Percentiles rank a stretch among this genome's conserved stretches.
These are phyloP conservation scores for Plagodis dolabraria DNA, from an alignment of 2,888 invertebrate species.

Conservation along the genomic window DNA sequence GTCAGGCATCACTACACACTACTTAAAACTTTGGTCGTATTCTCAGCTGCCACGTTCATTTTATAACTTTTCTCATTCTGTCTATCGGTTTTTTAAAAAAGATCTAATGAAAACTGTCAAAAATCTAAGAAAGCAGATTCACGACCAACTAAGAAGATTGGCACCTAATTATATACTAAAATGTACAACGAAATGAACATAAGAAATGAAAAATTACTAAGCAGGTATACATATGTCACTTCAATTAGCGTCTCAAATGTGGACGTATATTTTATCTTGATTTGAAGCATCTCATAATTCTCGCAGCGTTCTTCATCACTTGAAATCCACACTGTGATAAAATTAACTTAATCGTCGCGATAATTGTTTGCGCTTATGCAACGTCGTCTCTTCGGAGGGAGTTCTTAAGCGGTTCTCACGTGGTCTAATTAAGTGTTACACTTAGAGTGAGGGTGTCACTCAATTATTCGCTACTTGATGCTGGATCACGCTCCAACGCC, in stretches of 20 bases:
- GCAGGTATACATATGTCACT: too few species aligned
- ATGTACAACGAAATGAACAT: too few species aligned
- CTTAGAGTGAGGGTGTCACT: slow-evolving; percentile 69
- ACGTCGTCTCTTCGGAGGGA: slow-evolving; percentile 53
- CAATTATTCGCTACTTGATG: slow-evolving; percentile 80
- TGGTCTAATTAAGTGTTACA: slow-evolving; percentile 78
- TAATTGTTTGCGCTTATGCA: slow-evolving; percentile 63
- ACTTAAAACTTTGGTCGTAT: slow-evolving; percentile 13
- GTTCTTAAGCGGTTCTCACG: slow-evolving; percentile 69
- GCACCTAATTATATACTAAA: too few species aligned
- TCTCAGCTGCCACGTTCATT: slow-evolving; percentile 3
- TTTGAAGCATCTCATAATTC: too few species aligned
- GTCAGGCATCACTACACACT: slow-evolving; percentile 19
- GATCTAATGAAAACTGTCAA: not conserved
- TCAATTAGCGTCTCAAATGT: too few species aligned
- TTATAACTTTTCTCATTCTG: not conserved
- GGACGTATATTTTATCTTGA: too few species aligned
- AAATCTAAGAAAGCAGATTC: too few species aligned
- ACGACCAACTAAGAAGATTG: too few species aligned
- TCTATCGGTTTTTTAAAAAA: not conserved
- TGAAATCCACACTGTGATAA: slow-evolving; percentile 13
- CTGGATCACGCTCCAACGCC: slow-evolving; percentile 64
- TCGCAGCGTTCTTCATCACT: not conserved
- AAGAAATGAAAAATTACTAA: too few species aligned
- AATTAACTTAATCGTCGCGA: slow-evolving; percentile 17